These are phyloP conservation scores for Nestor notabilis DNA, from an alignment of 2,113 vertebrate species.

Conservation along the genomic window DNA sequence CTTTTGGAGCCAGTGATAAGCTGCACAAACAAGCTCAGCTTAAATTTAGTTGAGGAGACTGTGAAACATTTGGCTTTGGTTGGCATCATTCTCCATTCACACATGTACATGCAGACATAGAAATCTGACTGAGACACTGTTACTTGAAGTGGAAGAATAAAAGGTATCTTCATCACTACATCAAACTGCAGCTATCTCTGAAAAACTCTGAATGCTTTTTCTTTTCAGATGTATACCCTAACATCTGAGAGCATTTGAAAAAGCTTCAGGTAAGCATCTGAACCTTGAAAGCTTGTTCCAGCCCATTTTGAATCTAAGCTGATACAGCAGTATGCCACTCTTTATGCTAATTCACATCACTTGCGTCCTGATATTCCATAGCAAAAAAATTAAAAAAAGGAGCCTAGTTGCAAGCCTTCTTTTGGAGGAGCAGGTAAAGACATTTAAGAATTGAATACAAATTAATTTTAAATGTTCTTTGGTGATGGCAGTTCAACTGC, in stretches of 20 bases:
- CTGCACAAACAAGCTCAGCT: slow-evolving; percentile 45
- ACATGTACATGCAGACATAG: not conserved
- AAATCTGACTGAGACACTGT: not conserved
- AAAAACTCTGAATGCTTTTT: not conserved
- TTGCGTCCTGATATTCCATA: not conserved
- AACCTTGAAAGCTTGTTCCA: not conserved
- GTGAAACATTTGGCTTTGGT: not conserved
- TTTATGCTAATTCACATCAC: not conserved
- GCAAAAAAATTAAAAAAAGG: not conserved
- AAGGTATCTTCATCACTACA: not conserved
- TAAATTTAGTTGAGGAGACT: slow-evolving; percentile 11
- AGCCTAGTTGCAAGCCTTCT: not conserved
- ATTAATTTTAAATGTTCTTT: not conserved
- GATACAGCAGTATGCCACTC: not conserved
- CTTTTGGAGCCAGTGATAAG: slow-evolving; percentile 8
- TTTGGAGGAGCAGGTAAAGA: not conserved
- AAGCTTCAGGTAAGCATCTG: not conserved
- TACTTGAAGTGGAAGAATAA: not conserved
- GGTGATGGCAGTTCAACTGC: not conserved
- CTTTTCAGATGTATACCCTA: not conserved
- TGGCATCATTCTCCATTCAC: not conserved
- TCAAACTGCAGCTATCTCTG: not conserved
- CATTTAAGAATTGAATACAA: not conserved
- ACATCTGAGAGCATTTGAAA: not conserved
- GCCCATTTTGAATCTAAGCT: not conserved